Conservation (phyloP, 2,113 vertebrate genomes). For the Sylvietta virens region DNA sequence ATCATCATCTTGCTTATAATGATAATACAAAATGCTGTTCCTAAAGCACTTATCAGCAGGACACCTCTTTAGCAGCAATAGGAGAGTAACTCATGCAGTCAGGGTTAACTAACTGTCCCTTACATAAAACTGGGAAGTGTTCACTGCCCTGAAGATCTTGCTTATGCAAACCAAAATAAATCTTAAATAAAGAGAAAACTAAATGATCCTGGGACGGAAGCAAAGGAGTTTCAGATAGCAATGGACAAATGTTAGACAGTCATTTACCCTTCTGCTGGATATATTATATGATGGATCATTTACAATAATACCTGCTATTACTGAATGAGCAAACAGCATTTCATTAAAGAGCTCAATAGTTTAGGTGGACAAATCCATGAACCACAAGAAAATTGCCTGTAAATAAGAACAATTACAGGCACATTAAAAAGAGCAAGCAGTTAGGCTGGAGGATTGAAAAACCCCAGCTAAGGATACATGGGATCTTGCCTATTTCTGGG, state of each 20-base stretch:
- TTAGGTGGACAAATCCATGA: not conserved
- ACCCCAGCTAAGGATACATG: not conserved
- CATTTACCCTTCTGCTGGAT: not conserved
- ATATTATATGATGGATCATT: not conserved
- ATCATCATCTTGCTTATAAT: conserved; percentile 12
- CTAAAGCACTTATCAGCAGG: conserved; percentile 40
- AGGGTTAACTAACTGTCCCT: conserved; percentile 45
- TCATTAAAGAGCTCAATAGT: conserved; percentile 16
- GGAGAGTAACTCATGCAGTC: conserved; percentile 25
- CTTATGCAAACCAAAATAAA: conserved; percentile 39
- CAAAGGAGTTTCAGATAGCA: not conserved
- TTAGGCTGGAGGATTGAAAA: not conserved
- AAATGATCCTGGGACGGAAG: conserved; percentile 21
- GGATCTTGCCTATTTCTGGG: not conserved
- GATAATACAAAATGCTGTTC: conserved; percentile 18
- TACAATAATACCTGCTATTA: conserved; percentile 7
- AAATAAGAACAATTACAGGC: conserved; percentile 38
- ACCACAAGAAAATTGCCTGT: not conserved
- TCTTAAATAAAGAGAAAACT: conserved; percentile 20
- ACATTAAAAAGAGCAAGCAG: not conserved
- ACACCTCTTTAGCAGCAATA: conserved; percentile 22
- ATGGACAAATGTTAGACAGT: not conserved
- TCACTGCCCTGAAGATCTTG: conserved; percentile 15
- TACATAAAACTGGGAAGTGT: not conserved
- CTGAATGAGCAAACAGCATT: not conserved